These are phyloP conservation scores for Thera britannica DNA, from an alignment of 2,888 invertebrate genomes.

Conservation along the genomic window DNA sequence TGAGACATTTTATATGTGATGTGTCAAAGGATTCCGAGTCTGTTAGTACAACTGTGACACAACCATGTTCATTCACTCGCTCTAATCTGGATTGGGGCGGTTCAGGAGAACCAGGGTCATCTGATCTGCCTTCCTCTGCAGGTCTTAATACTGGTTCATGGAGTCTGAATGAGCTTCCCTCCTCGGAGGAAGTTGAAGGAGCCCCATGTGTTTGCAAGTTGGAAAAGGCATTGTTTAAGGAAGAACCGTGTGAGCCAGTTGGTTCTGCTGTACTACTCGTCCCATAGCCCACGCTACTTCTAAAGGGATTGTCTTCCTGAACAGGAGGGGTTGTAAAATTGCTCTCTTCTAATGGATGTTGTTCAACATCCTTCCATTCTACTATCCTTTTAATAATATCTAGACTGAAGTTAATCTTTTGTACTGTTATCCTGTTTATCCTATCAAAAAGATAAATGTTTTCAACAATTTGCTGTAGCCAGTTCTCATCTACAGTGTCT, in stretches of 20 bases:
- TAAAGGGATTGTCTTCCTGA: conserved; percentile 75
- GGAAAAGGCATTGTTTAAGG: conserved; percentile 76
- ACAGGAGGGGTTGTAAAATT: conserved; percentile 69
- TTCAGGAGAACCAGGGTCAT: conserved; percentile 65
- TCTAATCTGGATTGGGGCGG: conserved; percentile 70
- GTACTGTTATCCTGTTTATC: conserved; percentile 87
- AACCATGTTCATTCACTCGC: conserved; percentile 78
- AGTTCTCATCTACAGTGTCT: conserved; percentile 91
- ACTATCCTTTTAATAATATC: conserved; percentile 94
- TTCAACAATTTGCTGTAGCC: conserved; percentile 91
- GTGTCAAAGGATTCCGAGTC: conserved; percentile 94
- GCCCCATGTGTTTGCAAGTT: conserved; percentile 74
- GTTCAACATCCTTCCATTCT: conserved; percentile 93
- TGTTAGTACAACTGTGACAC: conserved; percentile 87
- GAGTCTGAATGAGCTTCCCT: conserved; percentile 66
- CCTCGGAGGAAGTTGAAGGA: conserved; percentile 68
- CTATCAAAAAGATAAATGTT: conserved; percentile 88
- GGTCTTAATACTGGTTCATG: conserved; percentile 74
- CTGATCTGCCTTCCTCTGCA: conserved; percentile 60
- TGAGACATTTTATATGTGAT: conserved; percentile 93
- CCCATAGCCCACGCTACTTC: conserved; percentile 69
- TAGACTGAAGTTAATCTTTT: conserved; percentile 92
- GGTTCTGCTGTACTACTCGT: conserved; percentile 53
- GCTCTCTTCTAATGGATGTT: conserved; percentile 91
- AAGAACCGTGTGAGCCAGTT: conserved; percentile 65